Conservation (phyloP, 2,797 vertebrate species). For the Pogonophryne albipinna region DNA sequence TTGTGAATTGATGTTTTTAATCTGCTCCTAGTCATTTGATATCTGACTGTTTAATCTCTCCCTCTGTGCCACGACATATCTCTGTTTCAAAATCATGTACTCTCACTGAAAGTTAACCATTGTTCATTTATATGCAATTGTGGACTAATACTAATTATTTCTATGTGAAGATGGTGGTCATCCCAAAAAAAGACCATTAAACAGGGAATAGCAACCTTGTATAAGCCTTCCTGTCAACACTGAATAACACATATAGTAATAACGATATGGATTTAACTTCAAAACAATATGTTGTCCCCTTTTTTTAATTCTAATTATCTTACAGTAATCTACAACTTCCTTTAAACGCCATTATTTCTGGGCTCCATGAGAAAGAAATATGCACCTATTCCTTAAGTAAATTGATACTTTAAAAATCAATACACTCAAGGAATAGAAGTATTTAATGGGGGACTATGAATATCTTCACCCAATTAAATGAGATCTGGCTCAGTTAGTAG, state of each 20-base stretch:
- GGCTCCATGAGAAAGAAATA: background rate
- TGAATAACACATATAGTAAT: constrained; percentile 6
- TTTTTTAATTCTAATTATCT: background rate
- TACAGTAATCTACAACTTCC: background rate
- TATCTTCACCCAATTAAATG: background rate
- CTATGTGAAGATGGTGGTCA: constrained; percentile 36
- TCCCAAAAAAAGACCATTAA: constrained; percentile 11
- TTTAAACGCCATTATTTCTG: background rate
- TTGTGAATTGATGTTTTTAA: constrained; percentile 17
- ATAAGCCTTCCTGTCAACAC: constrained; percentile 10
- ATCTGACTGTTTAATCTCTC: constrained; percentile 49
- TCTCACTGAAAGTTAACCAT: constrained; percentile 62
- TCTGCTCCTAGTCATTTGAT: constrained; percentile 19
- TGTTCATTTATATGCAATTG: constrained; percentile 80
- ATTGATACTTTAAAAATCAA: background rate
- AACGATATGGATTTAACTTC: constrained; percentile 7
- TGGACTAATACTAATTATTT: constrained; percentile 63
- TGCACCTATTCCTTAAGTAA: background rate
- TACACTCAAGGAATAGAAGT: background rate
- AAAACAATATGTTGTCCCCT: background rate
- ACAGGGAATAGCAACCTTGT: constrained; percentile 16
- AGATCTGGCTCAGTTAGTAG: background rate
- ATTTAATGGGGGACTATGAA: background rate
- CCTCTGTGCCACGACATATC: constrained; percentile 47
- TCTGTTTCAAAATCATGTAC: constrained; percentile 47